These are phyloP conservation scores for Nibea albiflora DNA, from an alignment of 2,113 vertebrate genomes.

Conservation along the genomic window DNA sequence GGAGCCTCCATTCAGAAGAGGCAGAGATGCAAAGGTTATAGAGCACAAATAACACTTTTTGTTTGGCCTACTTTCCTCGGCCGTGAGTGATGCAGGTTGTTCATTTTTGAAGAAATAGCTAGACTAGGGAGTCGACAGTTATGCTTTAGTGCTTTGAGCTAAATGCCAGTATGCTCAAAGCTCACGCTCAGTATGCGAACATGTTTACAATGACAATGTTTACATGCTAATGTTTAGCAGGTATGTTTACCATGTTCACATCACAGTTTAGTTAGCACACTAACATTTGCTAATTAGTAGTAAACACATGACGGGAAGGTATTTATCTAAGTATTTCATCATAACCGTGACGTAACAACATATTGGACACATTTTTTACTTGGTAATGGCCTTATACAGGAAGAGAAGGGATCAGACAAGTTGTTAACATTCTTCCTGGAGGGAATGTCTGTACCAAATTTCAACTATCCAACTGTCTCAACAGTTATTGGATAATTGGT, in stretches of 20 bases:
- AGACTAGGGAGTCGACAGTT: neutral
- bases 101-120: neutral
- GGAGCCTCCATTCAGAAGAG: slow-evolving; percentile 19
- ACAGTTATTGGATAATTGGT: neutral
- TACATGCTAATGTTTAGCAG: neutral
- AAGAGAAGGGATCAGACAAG: neutral
- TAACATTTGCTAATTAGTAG: neutral
- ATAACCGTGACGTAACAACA: neutral
- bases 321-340: neutral
- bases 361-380: neutral
- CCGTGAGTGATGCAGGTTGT: neutral
- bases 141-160: neutral
- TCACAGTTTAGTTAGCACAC: neutral
- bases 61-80: neutral
- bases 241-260: neutral
- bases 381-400: neutral
- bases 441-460: neutral
- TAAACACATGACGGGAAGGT: neutral
- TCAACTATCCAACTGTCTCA: neutral
- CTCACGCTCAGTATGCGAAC: neutral
- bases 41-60: neutral
- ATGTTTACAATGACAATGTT: neutral
- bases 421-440: no score
- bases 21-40: slow-evolving; percentile 2
- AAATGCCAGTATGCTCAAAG: neutral